These are phyloP conservation scores for Physella acuta DNA, from an alignment of 1,140 invertebrate species.

Conservation along the genomic window DNA sequence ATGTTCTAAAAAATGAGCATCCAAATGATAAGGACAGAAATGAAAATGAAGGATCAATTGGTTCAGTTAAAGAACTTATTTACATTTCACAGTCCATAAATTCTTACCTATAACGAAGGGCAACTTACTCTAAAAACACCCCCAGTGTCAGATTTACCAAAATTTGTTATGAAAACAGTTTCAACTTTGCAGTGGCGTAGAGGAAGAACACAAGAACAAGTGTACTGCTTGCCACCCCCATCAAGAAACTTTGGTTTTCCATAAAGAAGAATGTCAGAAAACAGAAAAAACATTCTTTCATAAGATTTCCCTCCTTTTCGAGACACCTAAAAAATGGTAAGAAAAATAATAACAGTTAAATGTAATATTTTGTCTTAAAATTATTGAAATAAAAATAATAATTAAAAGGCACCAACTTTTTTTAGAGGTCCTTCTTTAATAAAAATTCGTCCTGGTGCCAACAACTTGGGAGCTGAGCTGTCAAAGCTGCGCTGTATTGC, in stretches of 20 bases:
- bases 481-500: slow-evolving; percentile 69
- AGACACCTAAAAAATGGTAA: slow-evolving; percentile 57
- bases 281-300: slow-evolving; percentile 60
- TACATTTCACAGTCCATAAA: no score
- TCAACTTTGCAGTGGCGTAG: slow-evolving; percentile 56
- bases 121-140: slow-evolving; percentile 51
- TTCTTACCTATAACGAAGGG: no score
- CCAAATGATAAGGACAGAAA: no score
- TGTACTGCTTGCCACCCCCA: slow-evolving; percentile 48
- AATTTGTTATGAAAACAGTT: slow-evolving; percentile 44
- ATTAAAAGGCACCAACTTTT: slow-evolving; percentile 60
- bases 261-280: slow-evolving; percentile 60
- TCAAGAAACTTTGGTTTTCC: slow-evolving; percentile 56
- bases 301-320: slow-evolving; percentile 50
- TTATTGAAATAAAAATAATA: no score
- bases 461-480: slow-evolving; percentile 67
- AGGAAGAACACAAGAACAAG: slow-evolving; percentile 58
- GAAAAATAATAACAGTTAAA: no score
- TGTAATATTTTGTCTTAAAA: no score
- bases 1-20: no score
- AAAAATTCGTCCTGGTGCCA: slow-evolving; percentile 70
- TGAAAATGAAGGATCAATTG: no score
- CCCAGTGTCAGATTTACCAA: slow-evolving; percentile 33
- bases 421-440: slow-evolving; percentile 72
- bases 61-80: no score